phyloP scores from a whole-genome alignment of 2,113 vertebrate species.

The Rhabdomys dilectus region DNA sequence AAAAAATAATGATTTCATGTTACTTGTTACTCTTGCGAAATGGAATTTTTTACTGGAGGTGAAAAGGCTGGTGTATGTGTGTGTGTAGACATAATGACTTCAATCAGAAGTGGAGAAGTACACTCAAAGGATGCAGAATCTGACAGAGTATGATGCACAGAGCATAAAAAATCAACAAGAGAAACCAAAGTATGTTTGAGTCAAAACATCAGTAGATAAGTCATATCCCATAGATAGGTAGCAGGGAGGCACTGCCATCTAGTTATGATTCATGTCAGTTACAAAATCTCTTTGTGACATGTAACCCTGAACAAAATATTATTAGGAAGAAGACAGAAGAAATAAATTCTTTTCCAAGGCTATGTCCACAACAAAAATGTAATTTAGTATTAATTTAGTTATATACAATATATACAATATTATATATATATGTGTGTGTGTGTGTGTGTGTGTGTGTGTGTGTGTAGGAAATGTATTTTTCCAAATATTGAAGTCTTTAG shows the following conservation, averaged over 20 bases:
- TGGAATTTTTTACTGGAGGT: neutral
- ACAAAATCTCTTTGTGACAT: neutral
- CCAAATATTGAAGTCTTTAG: slow-evolving; percentile 87
- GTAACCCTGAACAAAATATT: fast-evolving
- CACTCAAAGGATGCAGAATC: neutral
- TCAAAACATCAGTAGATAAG: neutral
- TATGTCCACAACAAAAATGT: neutral
- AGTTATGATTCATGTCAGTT: neutral
- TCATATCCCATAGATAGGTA: too few species aligned
- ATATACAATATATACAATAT: neutral
- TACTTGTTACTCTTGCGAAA: neutral
- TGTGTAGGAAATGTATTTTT: slow-evolving; percentile 91
- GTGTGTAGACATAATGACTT: neutral
- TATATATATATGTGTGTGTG: too few species aligned
- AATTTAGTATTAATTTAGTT: neutral
- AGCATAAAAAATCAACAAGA: neutral
- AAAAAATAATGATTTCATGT: neutral
- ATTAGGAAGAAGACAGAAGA: neutral
- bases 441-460: too few species aligned
- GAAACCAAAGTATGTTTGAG: neutral
- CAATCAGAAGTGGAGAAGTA: neutral
- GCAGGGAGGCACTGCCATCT: fast-evolving
- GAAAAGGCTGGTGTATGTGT: neutral
- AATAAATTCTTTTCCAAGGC: neutral
- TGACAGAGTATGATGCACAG: neutral